Evolutionary conservation across 2,888 invertebrate species (phyloP).

Genomic region (Lasioglossum zephyrum): DNA sequence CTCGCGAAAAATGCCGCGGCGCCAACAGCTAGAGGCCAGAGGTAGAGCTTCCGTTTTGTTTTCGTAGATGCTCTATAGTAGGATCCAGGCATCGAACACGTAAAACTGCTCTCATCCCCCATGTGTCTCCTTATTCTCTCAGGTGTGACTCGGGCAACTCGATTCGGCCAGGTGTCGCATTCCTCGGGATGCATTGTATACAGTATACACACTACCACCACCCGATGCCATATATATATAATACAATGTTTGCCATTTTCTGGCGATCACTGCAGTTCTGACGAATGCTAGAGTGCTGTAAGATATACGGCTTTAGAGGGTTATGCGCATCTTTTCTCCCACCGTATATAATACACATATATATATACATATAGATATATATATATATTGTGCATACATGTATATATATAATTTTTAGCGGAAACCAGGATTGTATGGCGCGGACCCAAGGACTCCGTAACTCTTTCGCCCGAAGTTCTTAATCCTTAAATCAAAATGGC

Average conservation of each 20-base stretch:
- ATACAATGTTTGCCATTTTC: conserved; percentile 67
- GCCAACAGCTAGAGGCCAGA: background rate
- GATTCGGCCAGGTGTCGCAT: conserved; percentile 53
- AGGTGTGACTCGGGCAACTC: conserved; percentile 20
- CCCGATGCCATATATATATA: conserved; percentile 43
- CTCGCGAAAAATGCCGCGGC: background rate
- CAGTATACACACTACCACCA: conserved; percentile 44
- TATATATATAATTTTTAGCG: conserved; percentile 40
- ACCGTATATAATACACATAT: conserved; percentile 55
- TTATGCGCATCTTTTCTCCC: conserved; percentile 80
- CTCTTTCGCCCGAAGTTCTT: conserved; percentile 48
- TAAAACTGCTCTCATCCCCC: background rate
- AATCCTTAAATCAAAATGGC: background rate
- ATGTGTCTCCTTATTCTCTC: background rate
- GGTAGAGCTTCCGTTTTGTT: background rate
- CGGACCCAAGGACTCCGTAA: conserved; percentile 68
- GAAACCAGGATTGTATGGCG: conserved; percentile 71
- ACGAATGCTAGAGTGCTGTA: conserved; percentile 85
- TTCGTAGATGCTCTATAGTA: background rate
- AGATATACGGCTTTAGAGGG: conserved; percentile 82
- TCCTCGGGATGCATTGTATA: conserved; percentile 44
- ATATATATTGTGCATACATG: background rate
- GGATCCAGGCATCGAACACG: background rate
- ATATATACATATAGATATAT: background rate
- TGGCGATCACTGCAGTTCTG: conserved; percentile 75